phyloP scores from a whole-genome alignment of 2,113 vertebrate species.

The Pica pica region DNA sequence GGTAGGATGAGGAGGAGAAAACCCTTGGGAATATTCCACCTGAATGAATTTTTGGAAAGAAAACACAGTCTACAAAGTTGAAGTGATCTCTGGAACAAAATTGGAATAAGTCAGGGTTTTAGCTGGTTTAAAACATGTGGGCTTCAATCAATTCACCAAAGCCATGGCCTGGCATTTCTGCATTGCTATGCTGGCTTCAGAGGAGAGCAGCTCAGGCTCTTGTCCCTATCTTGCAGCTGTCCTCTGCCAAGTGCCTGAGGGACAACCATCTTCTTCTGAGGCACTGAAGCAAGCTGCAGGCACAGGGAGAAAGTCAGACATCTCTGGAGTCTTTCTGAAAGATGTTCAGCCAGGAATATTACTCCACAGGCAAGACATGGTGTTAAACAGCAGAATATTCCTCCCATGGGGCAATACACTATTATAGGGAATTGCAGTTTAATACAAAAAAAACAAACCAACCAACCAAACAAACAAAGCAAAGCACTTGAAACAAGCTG shows the following conservation, averaged over 20 bases:
- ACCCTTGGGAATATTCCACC: background rate
- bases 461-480: no score
- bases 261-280: background rate
- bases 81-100: background rate
- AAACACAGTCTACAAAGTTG: background rate
- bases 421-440: background rate
- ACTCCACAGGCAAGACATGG: background rate
- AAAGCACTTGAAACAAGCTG: background rate
- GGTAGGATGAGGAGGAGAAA: background rate
- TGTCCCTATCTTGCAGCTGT: accelerated
- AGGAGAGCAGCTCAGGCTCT: background rate
- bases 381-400: background rate
- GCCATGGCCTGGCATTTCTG: background rate
- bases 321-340: background rate
- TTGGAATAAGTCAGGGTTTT: accelerated
- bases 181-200: accelerated
- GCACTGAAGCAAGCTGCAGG: background rate
- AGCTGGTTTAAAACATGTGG: accelerated
- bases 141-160: background rate
- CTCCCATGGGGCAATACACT: accelerated
- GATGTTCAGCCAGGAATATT: accelerated
- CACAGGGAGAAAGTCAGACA: accelerated
- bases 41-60: background rate
- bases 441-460: background rate
- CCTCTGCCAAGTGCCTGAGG: no score